Conservation (phyloP, 2,113 vertebrate species). For the Hippoglossus stenolepis region DNA sequence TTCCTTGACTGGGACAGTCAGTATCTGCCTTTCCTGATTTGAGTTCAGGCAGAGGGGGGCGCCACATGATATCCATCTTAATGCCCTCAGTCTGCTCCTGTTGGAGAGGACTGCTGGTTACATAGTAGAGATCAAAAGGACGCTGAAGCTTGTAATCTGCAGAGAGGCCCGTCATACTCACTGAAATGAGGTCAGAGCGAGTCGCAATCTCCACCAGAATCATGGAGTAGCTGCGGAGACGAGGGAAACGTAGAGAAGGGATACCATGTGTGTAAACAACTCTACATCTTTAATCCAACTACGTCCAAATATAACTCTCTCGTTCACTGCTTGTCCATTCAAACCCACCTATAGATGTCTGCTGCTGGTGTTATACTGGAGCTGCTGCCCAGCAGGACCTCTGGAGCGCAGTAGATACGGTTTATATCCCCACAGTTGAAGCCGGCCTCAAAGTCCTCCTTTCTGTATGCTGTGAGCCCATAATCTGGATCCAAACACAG, state of each 20-base stretch:
- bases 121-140: conserved; percentile 51
- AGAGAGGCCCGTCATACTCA: conserved; percentile 65
- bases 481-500: conserved; percentile 72
- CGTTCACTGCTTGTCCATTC: neutral
- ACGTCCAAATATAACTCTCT: neutral
- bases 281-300: neutral
- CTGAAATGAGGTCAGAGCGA: conserved; percentile 78
- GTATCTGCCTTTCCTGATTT: conserved; percentile 77
- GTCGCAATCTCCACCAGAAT: conserved; percentile 84
- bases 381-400: conserved; percentile 76
- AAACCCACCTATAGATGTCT: conserved; percentile 80
- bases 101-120: conserved; percentile 47
- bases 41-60: conserved; percentile 78
- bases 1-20: conserved; percentile 77
- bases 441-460: conserved; percentile 75
- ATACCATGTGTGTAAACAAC: neutral
- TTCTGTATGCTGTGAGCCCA: conserved; percentile 77
- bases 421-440: conserved; percentile 68
- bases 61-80: conserved; percentile 79
- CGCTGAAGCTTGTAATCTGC: conserved; percentile 47
- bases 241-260: conserved; percentile 6
- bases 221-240: conserved; percentile 79
- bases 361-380: conserved; percentile 62
- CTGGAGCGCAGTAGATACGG: conserved; percentile 78
- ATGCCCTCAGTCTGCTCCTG: conserved; percentile 74